Evolutionary conservation across 2,797 vertebrate genomes (phyloP).

Genomic region (Harpagifer antarcticus): DNA sequence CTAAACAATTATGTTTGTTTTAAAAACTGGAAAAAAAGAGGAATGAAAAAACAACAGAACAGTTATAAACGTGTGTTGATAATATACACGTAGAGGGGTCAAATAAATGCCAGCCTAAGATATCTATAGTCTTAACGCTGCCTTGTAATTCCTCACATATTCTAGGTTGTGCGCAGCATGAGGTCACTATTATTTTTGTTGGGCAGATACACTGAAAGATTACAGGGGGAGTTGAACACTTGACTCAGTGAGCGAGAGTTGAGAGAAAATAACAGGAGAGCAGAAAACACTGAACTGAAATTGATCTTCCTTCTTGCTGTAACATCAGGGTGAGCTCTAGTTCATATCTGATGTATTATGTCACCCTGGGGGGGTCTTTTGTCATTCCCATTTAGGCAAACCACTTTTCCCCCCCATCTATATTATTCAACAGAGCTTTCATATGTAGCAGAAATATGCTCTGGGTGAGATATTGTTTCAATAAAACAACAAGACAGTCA

Average conservation of each 20-base stretch:
- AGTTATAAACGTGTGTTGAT: not conserved
- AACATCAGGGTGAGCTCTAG: constrained; percentile 40
- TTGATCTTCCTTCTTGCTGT: constrained; percentile 36
- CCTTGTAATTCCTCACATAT: constrained; percentile 61
- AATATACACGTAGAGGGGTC: not conserved
- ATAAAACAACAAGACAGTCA: constrained; percentile 26
- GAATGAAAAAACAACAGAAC: not conserved
- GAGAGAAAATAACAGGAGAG: constrained; percentile 40
- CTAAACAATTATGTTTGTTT: not conserved
- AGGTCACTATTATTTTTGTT: constrained; percentile 76
- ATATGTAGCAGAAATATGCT: constrained; percentile 21
- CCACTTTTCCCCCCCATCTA: constrained; percentile 18
- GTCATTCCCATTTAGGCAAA: constrained; percentile 31
- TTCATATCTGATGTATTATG: constrained; percentile 52
- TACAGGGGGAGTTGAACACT: constrained; percentile 59
- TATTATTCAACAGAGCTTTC: constrained; percentile 26
- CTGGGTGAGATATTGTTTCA: constrained; percentile 29
- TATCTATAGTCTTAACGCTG: constrained; percentile 54
- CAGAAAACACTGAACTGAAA: constrained; percentile 42
- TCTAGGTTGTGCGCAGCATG: constrained; percentile 44
- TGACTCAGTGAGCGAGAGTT: constrained; percentile 43
- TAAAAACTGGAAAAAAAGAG: not conserved
- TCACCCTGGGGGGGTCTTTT: constrained; percentile 15
- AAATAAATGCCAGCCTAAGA: not conserved
- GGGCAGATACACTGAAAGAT: constrained; percentile 56